Base-by-base conservation (phyloP, 2,888 invertebrate species). In the Atherix ibis region DNA sequence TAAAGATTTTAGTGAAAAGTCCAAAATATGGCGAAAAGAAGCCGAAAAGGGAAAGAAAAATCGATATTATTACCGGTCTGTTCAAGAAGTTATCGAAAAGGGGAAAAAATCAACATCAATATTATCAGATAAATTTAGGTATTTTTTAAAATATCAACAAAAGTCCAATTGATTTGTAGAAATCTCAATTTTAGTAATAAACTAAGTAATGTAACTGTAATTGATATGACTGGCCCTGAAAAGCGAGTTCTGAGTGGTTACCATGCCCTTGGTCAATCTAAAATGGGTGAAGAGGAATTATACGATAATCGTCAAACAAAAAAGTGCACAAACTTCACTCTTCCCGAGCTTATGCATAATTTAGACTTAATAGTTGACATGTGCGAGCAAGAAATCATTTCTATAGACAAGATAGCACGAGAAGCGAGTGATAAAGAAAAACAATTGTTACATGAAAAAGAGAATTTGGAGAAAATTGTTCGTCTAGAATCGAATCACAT, bases 161-260 rank as follows among this genome's bases (percentile, higher is more conserved):
- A 15, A n/a, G n/a, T n/a, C n/a, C n/a, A n/a, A n/a, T n/a, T n/a
- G n/a, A n/a, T n/a, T n/a, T n/a, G n/a, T n/a, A n/a, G n/a, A n/a
- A n/a, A n/a, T n/a, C n/a, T n/a, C n/a, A n/a, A n/a, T n/a, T n/a
- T 2, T 44, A 70, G 71, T 40, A 67, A 61, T 50, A 77, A 81
- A 47, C 60, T 88, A 32, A 74, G 78, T 19, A 85, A 85, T 58
- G 91, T 92, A 27, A 95, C 95, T 46, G 95, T 99, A 9, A 97
- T 98, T 43, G 98, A 98, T 61, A 89, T 98, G 91, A 97, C 97
- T 5, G 97, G 97, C 0, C 87, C 84, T 0, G 89, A 97, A 58
- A 82, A 85, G 54, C 71, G 91, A 35, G 83, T 97, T 24, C 67
- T 91, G 3, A 84, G 82, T 52, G 91, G 92, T 1, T 94, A 94